These are phyloP conservation scores for Sphaerodactylus townsendi DNA, from an alignment of 2,113 vertebrate genomes.

Conservation along the genomic window DNA sequence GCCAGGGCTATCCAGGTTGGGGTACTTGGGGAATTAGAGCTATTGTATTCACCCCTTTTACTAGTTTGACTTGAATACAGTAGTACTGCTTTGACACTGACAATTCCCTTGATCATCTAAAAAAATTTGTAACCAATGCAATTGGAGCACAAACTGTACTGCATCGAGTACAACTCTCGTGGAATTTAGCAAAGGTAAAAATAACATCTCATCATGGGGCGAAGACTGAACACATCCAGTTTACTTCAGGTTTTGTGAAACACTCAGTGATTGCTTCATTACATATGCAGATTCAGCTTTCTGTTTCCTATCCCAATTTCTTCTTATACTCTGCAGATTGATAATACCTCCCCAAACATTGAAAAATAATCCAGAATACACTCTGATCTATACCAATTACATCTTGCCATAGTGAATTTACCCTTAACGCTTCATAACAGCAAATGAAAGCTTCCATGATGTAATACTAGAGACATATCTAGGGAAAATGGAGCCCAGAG, in stretches of 20 bases:
- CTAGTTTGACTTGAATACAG: not conserved
- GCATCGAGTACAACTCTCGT: not conserved
- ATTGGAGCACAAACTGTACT: not conserved
- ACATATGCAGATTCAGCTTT: not conserved
- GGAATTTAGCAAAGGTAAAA: no score
- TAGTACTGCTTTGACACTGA: not conserved
- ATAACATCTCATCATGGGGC: no score
- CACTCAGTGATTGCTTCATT: not conserved
- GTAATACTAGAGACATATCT: no score
- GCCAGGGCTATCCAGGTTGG: no score
- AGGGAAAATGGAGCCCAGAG: no score
- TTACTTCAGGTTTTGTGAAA: not conserved
- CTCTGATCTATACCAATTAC: not conserved
- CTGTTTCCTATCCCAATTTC: not conserved
- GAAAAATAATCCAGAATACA: not conserved
- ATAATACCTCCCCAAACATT: no score
- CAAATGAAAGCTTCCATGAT: not conserved
- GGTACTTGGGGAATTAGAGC: not conserved
- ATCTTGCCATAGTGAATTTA: not conserved
- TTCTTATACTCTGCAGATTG: not conserved
- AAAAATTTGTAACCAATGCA: not conserved
- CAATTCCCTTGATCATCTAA: not conserved
- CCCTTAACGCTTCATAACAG: not conserved
- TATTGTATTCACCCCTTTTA: not conserved
- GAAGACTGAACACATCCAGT: not conserved